These are phyloP conservation scores for Tetragonula clypearis DNA, from an alignment of 1,140 invertebrate genomes.

Conservation along the genomic window DNA sequence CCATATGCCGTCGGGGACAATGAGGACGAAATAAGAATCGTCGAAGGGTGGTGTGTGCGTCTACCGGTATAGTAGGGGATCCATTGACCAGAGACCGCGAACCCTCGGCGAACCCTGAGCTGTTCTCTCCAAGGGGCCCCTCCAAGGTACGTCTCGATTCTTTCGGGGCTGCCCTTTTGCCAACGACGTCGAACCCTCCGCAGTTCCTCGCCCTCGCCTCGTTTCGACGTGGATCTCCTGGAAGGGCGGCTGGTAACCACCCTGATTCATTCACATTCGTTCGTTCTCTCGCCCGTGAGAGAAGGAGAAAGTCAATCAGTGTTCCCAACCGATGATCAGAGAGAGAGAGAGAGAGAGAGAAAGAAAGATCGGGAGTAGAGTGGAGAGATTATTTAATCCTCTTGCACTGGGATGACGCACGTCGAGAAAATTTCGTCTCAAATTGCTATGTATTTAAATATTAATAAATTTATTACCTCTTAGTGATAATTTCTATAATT, in stretches of 20 bases:
- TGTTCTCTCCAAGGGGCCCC: constrained; percentile 14
- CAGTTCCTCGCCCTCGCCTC: constrained; percentile 34
- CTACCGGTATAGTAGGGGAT: not conserved
- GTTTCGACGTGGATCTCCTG: not conserved
- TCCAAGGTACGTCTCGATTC: constrained; percentile 59
- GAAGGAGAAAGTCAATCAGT: constrained; percentile 15
- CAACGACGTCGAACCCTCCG: constrained; percentile 43
- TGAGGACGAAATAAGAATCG: constrained; percentile 63
- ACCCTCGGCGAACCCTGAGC: constrained; percentile 7
- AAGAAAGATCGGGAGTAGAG: no score
- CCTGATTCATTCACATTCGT: constrained; percentile 44
- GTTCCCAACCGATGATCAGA: constrained; percentile 13
- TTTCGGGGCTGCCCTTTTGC: constrained; percentile 46
- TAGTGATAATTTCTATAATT: no score
- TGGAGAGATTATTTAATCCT: no score
- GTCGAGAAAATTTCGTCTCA: no score
- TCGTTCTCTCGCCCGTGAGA: not conserved
- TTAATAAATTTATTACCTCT: no score
- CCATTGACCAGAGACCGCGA: constrained; percentile 47
- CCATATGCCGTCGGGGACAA: constrained; percentile 67
- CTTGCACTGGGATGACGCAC: no score
- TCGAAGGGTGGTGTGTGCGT: constrained; percentile 38
- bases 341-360: no score
- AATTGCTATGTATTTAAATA: no score
- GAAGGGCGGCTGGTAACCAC: constrained; percentile 6